phyloP scores from a whole-genome alignment of 2,888 invertebrate genomes.

The Plagodis pulveraria region DNA sequence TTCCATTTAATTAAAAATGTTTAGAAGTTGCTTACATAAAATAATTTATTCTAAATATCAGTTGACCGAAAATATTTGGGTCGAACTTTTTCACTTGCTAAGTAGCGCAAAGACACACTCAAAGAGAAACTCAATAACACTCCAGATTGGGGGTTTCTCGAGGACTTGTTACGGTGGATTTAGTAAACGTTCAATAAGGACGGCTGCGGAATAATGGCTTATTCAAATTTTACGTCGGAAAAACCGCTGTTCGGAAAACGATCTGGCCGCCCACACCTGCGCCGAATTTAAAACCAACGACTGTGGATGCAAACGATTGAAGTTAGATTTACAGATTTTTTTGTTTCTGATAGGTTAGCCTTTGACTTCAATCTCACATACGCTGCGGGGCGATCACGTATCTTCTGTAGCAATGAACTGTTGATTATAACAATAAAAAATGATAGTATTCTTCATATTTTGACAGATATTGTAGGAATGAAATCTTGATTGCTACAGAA shows the following conservation, averaged over 20 bases:
- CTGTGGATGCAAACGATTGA: not conserved
- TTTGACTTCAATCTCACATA: no score
- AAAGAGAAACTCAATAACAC: constrained; percentile 39
- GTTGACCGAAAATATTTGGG: constrained; percentile 3
- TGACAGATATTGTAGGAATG: no score
- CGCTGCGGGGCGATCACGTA: no score
- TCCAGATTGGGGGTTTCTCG: constrained; percentile 38
- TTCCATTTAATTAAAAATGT: no score
- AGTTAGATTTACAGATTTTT: no score
- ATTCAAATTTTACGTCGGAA: constrained; percentile 76
- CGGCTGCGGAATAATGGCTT: constrained; percentile 67
- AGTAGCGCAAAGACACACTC: constrained; percentile 21
- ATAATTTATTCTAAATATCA: no score
- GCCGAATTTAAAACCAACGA: constrained; percentile 17
- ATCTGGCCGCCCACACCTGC: constrained; percentile 54
- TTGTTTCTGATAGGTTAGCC: no score
- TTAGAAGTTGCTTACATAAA: no score
- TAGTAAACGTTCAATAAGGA: constrained; percentile 52
- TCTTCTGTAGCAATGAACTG: no score
- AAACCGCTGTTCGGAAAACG: constrained; percentile 69
- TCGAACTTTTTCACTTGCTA: constrained; percentile 24
- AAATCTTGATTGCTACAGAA: no score
- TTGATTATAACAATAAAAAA: no score
- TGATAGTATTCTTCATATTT: no score
- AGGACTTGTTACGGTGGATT: constrained; percentile 54